Percentiles rank a stretch among this genome's conserved stretches.
These are phyloP conservation scores for Natrix natrix DNA, from an alignment of 2,797 vertebrate species.

Conservation along the genomic window DNA sequence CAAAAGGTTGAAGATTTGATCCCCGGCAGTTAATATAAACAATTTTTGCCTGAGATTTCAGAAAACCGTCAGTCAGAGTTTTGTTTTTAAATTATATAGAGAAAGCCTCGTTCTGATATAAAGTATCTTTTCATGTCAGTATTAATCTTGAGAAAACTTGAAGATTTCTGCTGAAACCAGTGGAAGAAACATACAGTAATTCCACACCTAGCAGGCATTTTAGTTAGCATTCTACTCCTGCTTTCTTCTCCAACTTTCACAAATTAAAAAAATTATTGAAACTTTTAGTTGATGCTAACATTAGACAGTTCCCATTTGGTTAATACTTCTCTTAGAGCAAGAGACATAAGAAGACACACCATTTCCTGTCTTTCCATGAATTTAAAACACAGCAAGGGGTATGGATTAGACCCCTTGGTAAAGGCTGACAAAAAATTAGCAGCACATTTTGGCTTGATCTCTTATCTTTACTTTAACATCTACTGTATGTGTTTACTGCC, in stretches of 20 bases:
- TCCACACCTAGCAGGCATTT: neutral
- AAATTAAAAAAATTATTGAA: neutral
- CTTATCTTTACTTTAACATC: neutral
- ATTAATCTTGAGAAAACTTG: neutral
- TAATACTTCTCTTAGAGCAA: neutral
- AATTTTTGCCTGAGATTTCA: neutral
- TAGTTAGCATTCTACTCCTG: neutral
- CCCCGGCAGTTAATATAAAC: neutral
- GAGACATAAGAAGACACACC: neutral
- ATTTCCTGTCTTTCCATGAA: neutral
- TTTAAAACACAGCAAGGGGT: neutral
- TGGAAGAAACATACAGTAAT: neutral
- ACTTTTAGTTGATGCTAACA: neutral
- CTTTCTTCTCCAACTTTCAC: neutral
- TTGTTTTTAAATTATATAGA: neutral
- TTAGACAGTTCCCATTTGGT: neutral
- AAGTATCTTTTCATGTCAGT: neutral
- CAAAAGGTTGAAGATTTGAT: neutral
- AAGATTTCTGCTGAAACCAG: neutral
- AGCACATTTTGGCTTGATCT: neutral
- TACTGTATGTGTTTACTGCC: neutral
- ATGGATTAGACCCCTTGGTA: neutral
- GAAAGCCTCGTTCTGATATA: neutral
- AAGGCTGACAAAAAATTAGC: neutral
- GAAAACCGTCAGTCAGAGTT: neutral